Conservation (phyloP, 1,140 invertebrate species). For the Hyposmocoma kahamanoa region DNA sequence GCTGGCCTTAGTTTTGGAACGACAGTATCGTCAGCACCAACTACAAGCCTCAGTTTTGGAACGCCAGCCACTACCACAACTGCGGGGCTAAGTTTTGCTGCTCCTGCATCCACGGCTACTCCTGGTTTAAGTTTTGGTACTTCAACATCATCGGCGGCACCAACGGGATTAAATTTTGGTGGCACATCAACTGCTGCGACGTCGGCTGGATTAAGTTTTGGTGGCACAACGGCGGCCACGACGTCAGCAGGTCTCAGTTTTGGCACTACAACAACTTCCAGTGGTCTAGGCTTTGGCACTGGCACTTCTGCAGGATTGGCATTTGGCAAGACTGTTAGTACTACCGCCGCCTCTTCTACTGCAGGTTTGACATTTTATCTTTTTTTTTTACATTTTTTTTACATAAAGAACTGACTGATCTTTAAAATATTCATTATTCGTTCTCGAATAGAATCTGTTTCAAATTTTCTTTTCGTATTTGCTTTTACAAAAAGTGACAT, state of each 20-base stretch:
- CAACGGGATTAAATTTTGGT: conserved; percentile 19
- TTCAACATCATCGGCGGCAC: background rate
- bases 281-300: conserved; percentile 16
- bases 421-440: background rate
- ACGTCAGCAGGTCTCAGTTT: conserved; percentile 31
- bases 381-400: background rate
- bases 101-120: background rate
- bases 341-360: conserved; percentile 19
- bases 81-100: conserved; percentile 19
- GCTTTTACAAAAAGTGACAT: too few species aligned
- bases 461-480: too few species aligned
- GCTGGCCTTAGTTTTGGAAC: conserved; percentile 17
- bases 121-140: background rate
- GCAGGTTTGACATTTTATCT: conserved; percentile 9
- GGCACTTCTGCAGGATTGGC: conserved; percentile 17
- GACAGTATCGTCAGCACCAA: conserved; percentile 12
- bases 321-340: conserved; percentile 28
- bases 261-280: conserved; percentile 16
- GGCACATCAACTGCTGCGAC: conserved; percentile 23
- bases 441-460: too few species aligned
- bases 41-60: conserved; percentile 29
- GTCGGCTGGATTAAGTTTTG: conserved; percentile 16
- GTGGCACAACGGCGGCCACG: conserved; percentile 24
- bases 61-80: conserved; percentile 11
- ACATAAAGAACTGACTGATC: background rate